phyloP scores from a whole-genome alignment of 2,797 vertebrate species.

The Acomys russatus region DNA sequence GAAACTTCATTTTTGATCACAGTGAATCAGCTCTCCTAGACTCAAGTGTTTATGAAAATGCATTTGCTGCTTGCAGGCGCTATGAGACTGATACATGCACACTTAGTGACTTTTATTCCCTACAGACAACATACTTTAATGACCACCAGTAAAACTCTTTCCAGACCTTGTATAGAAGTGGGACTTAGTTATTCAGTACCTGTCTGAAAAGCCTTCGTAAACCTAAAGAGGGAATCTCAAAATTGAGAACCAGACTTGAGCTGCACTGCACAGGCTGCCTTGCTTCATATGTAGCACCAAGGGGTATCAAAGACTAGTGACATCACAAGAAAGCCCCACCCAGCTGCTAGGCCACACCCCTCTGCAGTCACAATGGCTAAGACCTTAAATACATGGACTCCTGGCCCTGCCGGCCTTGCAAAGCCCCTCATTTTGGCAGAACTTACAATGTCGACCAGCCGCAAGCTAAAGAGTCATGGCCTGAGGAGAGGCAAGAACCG shows the following conservation, averaged over 20 bases:
- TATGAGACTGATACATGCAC: not conserved
- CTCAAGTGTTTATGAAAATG: constrained; percentile 16
- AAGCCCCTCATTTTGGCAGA: constrained; percentile 79
- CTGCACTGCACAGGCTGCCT: not conserved
- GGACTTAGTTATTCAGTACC: not conserved
- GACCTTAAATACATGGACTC: constrained; percentile 79
- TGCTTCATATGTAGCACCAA: constrained; percentile 47
- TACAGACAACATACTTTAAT: not conserved
- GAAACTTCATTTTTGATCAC: constrained; percentile 4
- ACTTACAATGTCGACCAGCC: constrained; percentile 80
- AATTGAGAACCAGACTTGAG: not conserved
- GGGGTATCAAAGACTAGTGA: constrained; percentile 54
- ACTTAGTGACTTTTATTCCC: not conserved
- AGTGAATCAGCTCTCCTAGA: constrained; percentile 20
- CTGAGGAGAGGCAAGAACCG: constrained; percentile 79
- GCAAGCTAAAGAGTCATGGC: constrained; percentile 76
- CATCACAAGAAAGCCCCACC: constrained; percentile 66
- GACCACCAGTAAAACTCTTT: not conserved
- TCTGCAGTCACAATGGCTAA: constrained; percentile 77
- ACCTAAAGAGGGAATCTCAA: not conserved
- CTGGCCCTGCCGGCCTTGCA: not conserved
- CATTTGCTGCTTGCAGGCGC: not conserved
- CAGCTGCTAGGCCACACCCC: constrained; percentile 59
- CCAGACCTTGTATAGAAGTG: not conserved
- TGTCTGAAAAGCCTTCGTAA: constrained; percentile 50